phyloP scores from a whole-genome alignment of 2,113 vertebrate genomes.

The Eulacestoma nigropectus region DNA sequence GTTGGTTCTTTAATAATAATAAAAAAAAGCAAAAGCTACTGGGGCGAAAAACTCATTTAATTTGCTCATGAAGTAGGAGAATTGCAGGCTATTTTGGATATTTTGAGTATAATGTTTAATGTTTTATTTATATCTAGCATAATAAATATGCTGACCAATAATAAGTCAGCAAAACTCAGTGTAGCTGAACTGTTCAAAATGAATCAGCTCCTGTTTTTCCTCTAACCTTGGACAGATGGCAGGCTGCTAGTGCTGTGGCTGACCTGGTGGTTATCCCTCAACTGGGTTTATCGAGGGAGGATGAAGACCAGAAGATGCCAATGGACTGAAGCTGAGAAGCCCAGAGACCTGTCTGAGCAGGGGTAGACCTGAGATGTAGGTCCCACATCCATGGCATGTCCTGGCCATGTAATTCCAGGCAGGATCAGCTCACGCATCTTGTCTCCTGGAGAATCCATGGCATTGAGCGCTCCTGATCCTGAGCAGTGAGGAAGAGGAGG shows the following conservation, averaged over 20 bases:
- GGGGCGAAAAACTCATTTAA: background rate
- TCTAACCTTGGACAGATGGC: background rate
- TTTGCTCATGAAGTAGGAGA: background rate
- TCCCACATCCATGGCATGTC: background rate
- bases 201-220: background rate
- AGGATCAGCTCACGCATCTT: background rate
- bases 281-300: background rate
- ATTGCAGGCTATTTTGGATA: background rate
- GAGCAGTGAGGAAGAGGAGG: background rate
- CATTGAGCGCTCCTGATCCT: background rate
- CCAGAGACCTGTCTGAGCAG: background rate
- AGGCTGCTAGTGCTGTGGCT: background rate
- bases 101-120: background rate
- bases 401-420: background rate
- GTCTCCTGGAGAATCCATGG: background rate
- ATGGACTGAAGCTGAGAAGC: background rate
- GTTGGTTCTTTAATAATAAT: background rate
- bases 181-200: background rate
- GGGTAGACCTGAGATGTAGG: background rate
- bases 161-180: constrained; percentile 4
- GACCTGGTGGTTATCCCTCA: background rate
- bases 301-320: background rate
- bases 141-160: constrained; percentile 29
- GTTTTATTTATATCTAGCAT: constrained; percentile 15
- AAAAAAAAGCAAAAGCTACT: background rate